Conservation (phyloP, 2,113 vertebrate species). For the Taurulus bubalis region DNA sequence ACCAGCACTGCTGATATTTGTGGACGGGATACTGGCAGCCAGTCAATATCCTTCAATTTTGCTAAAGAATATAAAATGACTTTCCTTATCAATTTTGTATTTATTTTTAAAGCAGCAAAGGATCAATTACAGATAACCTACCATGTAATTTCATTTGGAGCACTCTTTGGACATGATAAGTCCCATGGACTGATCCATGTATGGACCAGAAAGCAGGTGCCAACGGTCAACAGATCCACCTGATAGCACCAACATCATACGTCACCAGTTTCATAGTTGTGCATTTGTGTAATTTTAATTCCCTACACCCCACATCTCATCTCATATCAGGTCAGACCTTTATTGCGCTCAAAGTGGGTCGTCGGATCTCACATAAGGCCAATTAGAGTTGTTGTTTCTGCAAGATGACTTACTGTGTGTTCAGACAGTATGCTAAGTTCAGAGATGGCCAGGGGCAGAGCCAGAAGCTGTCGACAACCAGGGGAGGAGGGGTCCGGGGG, state of each 20-base stretch:
- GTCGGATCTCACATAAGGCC: background rate
- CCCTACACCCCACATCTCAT: background rate
- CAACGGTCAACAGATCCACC: too few relatives aligned
- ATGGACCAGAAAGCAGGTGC: too few relatives aligned
- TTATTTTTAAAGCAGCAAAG: too few relatives aligned
- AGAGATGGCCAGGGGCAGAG: background rate
- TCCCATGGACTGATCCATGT: too few relatives aligned
- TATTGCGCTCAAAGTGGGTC: background rate
- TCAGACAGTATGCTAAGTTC: background rate
- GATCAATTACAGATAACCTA: too few relatives aligned
- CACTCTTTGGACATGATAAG: too few relatives aligned
- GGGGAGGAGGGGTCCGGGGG: too few relatives aligned
- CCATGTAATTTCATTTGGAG: too few relatives aligned
- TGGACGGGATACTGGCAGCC: slow-evolving; percentile 8
- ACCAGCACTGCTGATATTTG: slow-evolving; percentile 28
- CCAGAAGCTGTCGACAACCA: background rate
- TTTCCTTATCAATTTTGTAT: background rate
- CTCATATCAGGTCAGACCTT: background rate
- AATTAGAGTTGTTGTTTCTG: background rate
- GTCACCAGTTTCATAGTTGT: background rate
- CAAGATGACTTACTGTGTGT: background rate
- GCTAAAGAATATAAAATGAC: background rate
- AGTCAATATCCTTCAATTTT: background rate
- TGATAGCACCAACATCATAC: too few relatives aligned
- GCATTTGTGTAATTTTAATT: background rate